phyloP scores from a whole-genome alignment of 2,888 invertebrate species.

The Colletes collaris region DNA sequence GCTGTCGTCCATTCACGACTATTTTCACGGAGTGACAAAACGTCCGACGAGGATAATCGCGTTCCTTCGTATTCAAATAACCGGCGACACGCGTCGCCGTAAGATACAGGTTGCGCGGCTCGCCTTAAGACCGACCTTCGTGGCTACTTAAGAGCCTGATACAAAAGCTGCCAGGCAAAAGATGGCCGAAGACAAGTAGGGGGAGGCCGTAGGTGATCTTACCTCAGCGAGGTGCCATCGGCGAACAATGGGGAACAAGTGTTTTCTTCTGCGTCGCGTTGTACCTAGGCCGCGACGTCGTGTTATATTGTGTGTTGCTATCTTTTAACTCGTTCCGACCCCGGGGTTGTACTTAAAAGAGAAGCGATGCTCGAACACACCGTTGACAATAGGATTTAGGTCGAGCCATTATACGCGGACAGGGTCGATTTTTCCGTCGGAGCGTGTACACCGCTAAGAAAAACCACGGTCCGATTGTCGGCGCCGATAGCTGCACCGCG shows the following conservation, averaged over 20 bases:
- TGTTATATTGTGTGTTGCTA: slow-evolving; percentile 35
- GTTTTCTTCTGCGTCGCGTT: slow-evolving; percentile 50
- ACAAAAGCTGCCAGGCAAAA: slow-evolving; percentile 6
- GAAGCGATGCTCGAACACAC: slow-evolving; percentile 31
- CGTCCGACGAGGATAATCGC: slow-evolving; percentile 13
- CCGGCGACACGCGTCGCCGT: slow-evolving; percentile 17
- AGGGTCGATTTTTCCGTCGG: slow-evolving; percentile 31
- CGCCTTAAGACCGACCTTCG: slow-evolving; percentile 34
- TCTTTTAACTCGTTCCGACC: slow-evolving; percentile 43
- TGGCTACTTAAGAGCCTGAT: slow-evolving; percentile 7
- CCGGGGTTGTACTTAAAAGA: slow-evolving; percentile 18
- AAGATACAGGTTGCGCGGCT: slow-evolving; percentile 2
- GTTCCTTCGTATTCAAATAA: slow-evolving; percentile 15
- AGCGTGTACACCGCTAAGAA: slow-evolving; percentile 7
- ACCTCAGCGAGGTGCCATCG: slow-evolving; percentile 41
- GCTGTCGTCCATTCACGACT: slow-evolving; percentile 4
- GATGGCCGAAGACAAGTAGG: slow-evolving; percentile 30
- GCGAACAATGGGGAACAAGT: slow-evolving; percentile 59
- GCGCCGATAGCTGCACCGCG: slow-evolving; percentile 8
- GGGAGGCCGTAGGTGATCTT: slow-evolving; percentile 45
- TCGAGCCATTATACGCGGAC: slow-evolving; percentile 28
- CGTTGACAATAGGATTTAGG: slow-evolving; percentile 54
- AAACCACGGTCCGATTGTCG: slow-evolving; percentile 22
- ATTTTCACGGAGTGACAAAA: slow-evolving; percentile 32
- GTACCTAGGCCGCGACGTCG: slow-evolving; percentile 22